Base-by-base conservation (phyloP, 2,113 vertebrate species). In the Myotis yumanensis region DNA sequence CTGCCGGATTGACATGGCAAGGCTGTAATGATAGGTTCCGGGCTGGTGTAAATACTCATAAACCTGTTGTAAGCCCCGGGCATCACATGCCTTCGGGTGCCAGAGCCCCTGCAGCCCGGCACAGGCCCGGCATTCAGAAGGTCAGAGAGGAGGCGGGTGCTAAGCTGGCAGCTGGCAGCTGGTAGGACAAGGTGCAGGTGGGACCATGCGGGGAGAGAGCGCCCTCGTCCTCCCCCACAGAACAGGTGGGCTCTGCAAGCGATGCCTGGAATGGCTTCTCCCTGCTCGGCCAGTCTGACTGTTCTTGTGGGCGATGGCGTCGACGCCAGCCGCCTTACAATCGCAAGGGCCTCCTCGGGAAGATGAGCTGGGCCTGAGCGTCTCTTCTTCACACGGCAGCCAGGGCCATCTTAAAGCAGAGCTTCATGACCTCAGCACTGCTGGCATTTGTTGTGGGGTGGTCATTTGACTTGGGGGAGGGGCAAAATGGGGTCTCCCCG, bases 41-140 rank as follows among this genome's bases (percentile, higher is more conserved):
- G 86, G 95, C 97, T 95, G 96, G 82, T 96, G 95, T 97, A 98
- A 98, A 97, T 94, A 97, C 94, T 96, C 97, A 93, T 97, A 95
- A 98, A 95, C 95, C 91, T 93, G 89, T 6, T 96, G 69, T 93
- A 96, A 97, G 97, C 86, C 94, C 86, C 89, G 86, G 97, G 92
- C 10, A 72, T 91, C 73, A 1, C 69, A 51, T 90, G 97, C 62
- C 95, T 95, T 89, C 5, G 90, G 76, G 95, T 2, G 54, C 92
- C 90, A 96, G 93, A 80, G 96, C 91, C 86, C 22, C 16, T 81
- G 82, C 54, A 23, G 95, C 73, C 96, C 35, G 0, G 4, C 54
- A 76, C 59, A 72, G 12, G 3, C 89, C 91, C 20, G 8, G 62
- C 17, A 7, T 23, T 46, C 25, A n/a, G 46, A 57, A 51, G 37